Conservation (phyloP, 2,888 invertebrate species). For the Meloe dianella region DNA sequence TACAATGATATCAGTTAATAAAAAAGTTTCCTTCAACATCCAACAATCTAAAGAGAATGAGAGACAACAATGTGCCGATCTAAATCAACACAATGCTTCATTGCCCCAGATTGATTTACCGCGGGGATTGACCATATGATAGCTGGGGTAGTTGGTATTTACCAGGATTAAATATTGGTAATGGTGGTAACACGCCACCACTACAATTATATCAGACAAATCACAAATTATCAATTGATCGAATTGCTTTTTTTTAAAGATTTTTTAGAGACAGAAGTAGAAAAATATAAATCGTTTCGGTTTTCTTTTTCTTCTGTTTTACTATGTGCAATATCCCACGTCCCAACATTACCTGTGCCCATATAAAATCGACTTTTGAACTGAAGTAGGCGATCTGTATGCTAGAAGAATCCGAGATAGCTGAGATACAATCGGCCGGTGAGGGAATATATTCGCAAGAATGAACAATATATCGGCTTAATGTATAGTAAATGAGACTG, state of each 20-base stretch:
- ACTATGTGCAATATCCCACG: conserved; percentile 51
- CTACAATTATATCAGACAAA: neutral
- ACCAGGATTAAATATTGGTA: neutral
- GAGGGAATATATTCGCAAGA: conserved; percentile 53
- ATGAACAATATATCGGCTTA: conserved; percentile 54
- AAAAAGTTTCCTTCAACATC: neutral
- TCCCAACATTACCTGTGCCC: conserved; percentile 56
- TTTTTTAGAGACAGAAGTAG: neutral
- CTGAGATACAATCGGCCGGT: conserved; percentile 54
- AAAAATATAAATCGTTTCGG: neutral
- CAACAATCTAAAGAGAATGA: conserved; percentile 1
- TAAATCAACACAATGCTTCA: too few relatives aligned
- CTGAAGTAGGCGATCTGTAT: conserved; percentile 54
- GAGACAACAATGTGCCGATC: too few relatives aligned
- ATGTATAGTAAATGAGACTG: conserved; percentile 52
- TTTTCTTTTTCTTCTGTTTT: conserved; percentile 22
- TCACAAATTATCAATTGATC: neutral
- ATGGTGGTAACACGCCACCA: neutral
- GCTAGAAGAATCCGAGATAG: conserved; percentile 52
- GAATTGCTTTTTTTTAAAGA: too few relatives aligned
- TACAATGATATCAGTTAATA: neutral
- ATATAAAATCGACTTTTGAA: conserved; percentile 54
- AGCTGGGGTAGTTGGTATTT: neutral
- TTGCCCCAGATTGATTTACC: neutral
- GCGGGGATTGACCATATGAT: neutral